Evolutionary conservation across 2,113 vertebrate species (phyloP), one percentile per base, ranked within the genome.

Genomic region (Cyprinodon tularosa): DNA sequence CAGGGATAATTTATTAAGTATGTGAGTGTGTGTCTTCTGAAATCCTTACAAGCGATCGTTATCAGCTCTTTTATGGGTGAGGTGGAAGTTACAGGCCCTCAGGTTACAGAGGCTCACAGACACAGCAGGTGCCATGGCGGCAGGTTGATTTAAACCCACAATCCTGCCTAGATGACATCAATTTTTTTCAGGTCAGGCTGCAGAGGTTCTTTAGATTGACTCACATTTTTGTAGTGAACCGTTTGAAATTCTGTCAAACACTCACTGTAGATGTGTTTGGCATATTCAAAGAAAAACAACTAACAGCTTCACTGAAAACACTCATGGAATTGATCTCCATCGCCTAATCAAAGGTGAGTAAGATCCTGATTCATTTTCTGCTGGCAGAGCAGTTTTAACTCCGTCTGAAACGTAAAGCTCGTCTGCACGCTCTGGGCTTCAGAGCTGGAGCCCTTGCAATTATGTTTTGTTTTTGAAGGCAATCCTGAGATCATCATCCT

Each of bases 21-120:
- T 53, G 39, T 57, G 62, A 69, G 40, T 77, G 70, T 72, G 68
- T 66, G 74, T 70, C 60, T 66, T 42, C 61, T 81, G 72, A 83
- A 40, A 38, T 60, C 74, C 40, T 68, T 79, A 84, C 74, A 57
- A 15, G 47, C 36, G 11, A 74, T 75, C 68, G 76, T 76, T 67
- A 61, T 37, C 65, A 62, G 69, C 61, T 86, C 88, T 88, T 91
- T 81, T 88, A 88, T 77, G 84, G 78, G 37, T 80, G 80, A 42
- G 78, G 84, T 84, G 74, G 68, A 65, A 75, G 73, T 71, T 75
- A 2, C 13, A 22, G 80, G 68, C 70, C 68, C 72, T 66, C n/a
- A 85, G 82, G 78, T 81, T 75, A 78, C 71, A 61, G 0, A 57
- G 70, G 22, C 48, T 42, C 42, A 53, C 48, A 53, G 20, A 53